Evolutionary conservation across 2,797 vertebrate genomes (phyloP).

Genomic region (Bovichtus variegatus): DNA sequence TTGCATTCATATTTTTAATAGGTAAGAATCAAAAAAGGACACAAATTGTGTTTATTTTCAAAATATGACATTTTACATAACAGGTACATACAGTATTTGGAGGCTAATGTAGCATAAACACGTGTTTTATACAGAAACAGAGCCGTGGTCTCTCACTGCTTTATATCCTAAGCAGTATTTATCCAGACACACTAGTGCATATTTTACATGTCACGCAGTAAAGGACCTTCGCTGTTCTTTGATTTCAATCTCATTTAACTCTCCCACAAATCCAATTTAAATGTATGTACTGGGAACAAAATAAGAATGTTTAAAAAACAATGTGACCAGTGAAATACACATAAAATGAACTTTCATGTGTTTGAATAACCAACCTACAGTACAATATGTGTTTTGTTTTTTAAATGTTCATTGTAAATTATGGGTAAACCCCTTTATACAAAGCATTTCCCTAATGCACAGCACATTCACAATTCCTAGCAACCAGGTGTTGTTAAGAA

Average conservation of each 20-base stretch:
- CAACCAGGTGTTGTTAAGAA: conserved; percentile 76
- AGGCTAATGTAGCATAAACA: neutral
- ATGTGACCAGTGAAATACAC: neutral
- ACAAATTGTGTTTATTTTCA: neutral
- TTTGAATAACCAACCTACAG: neutral
- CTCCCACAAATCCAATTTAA: conserved; percentile 7
- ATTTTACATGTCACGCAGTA: conserved; percentile 71
- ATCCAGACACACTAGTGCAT: neutral
- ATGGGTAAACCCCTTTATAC: neutral
- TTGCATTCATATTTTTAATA: neutral
- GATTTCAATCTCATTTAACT: conserved; percentile 31
- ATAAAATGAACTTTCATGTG: neutral
- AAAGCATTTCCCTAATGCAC: conserved; percentile 35
- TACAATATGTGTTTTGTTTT: neutral
- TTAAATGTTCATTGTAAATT: neutral
- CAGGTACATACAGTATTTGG: neutral
- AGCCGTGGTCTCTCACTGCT: neutral
- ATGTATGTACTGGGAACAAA: conserved; percentile 36
- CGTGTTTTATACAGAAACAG: conserved; percentile 4
- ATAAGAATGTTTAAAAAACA: neutral
- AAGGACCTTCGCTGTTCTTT: conserved; percentile 7
- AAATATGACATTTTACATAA: neutral
- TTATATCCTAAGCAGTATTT: neutral
- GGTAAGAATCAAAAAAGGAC: neutral
- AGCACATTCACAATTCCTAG: conserved; percentile 56